Base-by-base conservation (phyloP, 2,113 vertebrate genomes). In the Pelusios castaneus region DNA sequence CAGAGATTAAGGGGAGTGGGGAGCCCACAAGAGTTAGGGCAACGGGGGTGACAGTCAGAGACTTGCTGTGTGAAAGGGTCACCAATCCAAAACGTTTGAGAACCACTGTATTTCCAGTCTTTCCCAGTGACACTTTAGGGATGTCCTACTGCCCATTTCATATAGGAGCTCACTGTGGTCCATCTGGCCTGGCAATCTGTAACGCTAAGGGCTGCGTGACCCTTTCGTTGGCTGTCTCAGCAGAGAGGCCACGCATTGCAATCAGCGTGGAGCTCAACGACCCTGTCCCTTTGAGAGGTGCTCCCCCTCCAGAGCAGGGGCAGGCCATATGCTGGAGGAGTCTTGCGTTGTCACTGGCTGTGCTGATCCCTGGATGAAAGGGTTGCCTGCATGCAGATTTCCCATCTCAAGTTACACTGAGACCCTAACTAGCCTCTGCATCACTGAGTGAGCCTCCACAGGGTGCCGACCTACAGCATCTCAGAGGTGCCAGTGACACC, bases 161-260 rank as follows among this genome's bases (percentile, higher is more conserved):
- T 21, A 67, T 2, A 67, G n/a, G 19, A 63, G 31, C 3, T n/a
- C 34, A 38, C 63, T 21, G 34, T 67, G 19, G 4, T 38, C 34
- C 34, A 17, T 67, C 63, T 67, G n/a, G 63, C 63, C 63, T 38
- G 34, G 63, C 2, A 10, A 67, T 67, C 34, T n/a, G 21, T 19
- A 34, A 38, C 63, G 19, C 60, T n/a, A 63, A n/a, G 60, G 31
- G 34, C 93, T 96, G 94, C 88, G 85, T 89, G 94, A 91, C 78
- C 76, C 78, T 82, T 91, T 90, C 29, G 45, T 49, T 86, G 92
- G 87, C 82, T 89, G 82, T 87, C 78, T 83, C 45, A 82, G 94
- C 58, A 85, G 70, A 10, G 77, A 91, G 84, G 90, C 94, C 73
- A 43, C 89, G 79, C 41, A 82, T 96, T 97, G 96, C 95, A 93